These are phyloP conservation scores for Drosophila pegasa DNA, from an alignment of 2,888 invertebrate genomes.

Conservation along the genomic window DNA sequence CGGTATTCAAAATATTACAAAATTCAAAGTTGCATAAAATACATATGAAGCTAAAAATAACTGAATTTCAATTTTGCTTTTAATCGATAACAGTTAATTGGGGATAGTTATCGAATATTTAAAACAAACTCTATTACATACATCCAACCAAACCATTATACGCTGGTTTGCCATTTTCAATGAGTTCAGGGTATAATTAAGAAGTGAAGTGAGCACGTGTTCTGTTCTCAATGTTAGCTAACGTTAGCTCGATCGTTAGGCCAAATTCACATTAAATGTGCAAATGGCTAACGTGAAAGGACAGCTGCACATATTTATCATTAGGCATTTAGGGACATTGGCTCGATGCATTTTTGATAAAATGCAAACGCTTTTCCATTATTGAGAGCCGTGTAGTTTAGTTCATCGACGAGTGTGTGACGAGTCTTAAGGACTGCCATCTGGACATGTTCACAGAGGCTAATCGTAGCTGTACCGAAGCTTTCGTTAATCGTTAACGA, in stretches of 20 bases:
- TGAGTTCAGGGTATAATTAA: constrained; percentile 34
- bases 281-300: constrained; percentile 28
- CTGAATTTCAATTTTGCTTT: too few species aligned
- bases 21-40: too few species aligned
- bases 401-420: constrained; percentile 6
- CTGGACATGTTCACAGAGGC: constrained; percentile 43
- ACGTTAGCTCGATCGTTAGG: not conserved
- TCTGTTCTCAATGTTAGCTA: constrained; percentile 2
- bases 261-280: constrained; percentile 23
- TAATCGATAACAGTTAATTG: too few species aligned
- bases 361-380: constrained; percentile 31
- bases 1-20: too few species aligned
- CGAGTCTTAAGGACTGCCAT: constrained; percentile 25
- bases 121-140: too few species aligned
- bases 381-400: constrained; percentile 31
- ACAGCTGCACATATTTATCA: constrained; percentile 32
- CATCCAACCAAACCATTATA: too few species aligned
- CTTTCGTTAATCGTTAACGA: not conserved
- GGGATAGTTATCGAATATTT: too few species aligned
- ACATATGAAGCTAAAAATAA: too few species aligned
- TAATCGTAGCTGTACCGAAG: not conserved
- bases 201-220: constrained; percentile 21
- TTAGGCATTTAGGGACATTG: constrained; percentile 8
- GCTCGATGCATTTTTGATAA: constrained; percentile 34
- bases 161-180: too few species aligned